Conservation (phyloP, 2,797 vertebrate genomes). For the Lithobates pipiens region DNA sequence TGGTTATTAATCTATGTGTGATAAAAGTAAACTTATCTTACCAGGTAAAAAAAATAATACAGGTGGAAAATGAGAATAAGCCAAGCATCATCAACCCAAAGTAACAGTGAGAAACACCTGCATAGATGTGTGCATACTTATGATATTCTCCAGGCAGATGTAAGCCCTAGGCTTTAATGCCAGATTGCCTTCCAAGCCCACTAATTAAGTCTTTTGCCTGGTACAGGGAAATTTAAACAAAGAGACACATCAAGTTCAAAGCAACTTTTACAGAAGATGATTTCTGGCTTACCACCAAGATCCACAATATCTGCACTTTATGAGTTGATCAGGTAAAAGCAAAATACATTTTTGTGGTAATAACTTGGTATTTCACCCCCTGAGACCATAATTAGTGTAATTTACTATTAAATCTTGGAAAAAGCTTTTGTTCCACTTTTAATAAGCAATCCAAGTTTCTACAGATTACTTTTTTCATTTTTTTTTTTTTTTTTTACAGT, state of each 20-base stretch:
- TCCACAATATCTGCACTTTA: constrained; percentile 68
- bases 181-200: constrained; percentile 63
- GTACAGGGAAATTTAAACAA: constrained; percentile 70
- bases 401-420: constrained; percentile 61
- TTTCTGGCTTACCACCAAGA: constrained; percentile 69
- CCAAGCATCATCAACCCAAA: constrained; percentile 16
- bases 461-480: constrained; percentile 46
- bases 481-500: background rate
- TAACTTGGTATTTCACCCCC: constrained; percentile 65
- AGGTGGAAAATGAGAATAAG: constrained; percentile 7
- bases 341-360: constrained; percentile 57
- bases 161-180: constrained; percentile 33
- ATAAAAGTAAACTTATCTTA: too few species aligned
- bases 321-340: constrained; percentile 66
- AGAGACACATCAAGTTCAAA: constrained; percentile 67
- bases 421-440: constrained; percentile 58
- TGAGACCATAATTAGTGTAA: constrained; percentile 61
- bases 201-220: constrained; percentile 68
- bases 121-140: constrained; percentile 26
- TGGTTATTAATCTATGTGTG: too few species aligned
- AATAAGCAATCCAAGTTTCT: constrained; percentile 55
- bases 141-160: constrained; percentile 11
- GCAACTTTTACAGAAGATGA: constrained; percentile 65
- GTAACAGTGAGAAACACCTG: constrained; percentile 24
- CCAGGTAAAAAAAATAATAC: background rate